Evolutionary conservation across 2,113 vertebrate species (phyloP), one percentile per base, ranked within the genome.

Genomic region (Strix aluco): DNA sequence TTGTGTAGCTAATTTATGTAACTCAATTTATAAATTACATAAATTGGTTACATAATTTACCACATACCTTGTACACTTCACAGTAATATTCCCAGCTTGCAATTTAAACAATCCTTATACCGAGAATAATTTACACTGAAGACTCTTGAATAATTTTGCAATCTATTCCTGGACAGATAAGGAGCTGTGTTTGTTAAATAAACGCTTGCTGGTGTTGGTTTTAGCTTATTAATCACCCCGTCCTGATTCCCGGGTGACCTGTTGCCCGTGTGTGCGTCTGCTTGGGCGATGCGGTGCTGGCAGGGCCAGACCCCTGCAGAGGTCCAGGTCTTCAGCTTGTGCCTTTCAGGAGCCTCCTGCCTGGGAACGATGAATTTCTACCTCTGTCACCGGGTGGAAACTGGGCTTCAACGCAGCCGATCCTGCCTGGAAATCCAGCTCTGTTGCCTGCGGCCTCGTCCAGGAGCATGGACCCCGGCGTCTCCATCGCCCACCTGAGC

Each of bases 1-100:
- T 96, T 81, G 75, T 88, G 92, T 51, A n/a, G 94, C 95, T 97
- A 94, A 97, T 96, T 96, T 95, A 93, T 92, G 83, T 93, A 94
- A 96, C 94, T 93, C 94, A 95, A 92, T 96, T 95, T 96, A 96
- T 96, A 96, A 97, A 97, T 94, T 96, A 92, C 83, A 87, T 90
- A 96, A 96, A 91, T 84, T 94, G 90, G 91, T 94, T 96, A 89
- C 83, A 75, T 94, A 92, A 95, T 96, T 96, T 96, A 96, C 95
- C 86, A 81, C 92, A 92, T 92, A 96, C 92, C 96, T 96, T 96
- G 92, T 94, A 92, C 94, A 87, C 83, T 96, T 95, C 92, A 89
- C 88, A 80, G 86, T 92, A 95, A 86, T 92, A 86, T 94, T 95
- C 91, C 96, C 95, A 94, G 90, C 73, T 91, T 92, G 88, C 92